A percentile compares a stretch with the other conserved stretches of the same genome.
Evolutionary conservation across 2,888 invertebrate genomes (phyloP).

Genomic region (Ametastegia equiseti): DNA sequence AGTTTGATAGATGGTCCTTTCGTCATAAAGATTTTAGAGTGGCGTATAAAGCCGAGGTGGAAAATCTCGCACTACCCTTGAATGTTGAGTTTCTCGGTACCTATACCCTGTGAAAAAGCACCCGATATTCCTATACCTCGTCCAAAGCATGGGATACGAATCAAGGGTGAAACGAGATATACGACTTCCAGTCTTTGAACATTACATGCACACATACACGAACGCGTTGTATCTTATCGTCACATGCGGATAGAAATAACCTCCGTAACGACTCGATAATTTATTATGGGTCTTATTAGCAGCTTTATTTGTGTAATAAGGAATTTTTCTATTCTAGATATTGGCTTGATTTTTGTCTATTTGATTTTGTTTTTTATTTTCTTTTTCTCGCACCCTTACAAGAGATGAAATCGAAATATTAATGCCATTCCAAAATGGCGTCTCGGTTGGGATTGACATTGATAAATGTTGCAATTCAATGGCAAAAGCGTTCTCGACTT

Average conservation of each 20-base stretch:
- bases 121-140: conserved; percentile 5
- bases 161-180: not conserved
- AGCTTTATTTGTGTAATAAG: not conserved
- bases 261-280: not conserved
- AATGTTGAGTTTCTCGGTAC: not conserved
- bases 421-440: conserved; percentile 39
- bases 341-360: too few species aligned
- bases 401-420: conserved; percentile 20
- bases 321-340: too few species aligned
- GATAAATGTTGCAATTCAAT: conserved; percentile 65
- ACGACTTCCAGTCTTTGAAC: too few species aligned
- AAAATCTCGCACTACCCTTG: not conserved
- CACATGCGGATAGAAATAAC: too few species aligned
- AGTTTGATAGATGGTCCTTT: conserved; percentile 52
- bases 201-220: too few species aligned
- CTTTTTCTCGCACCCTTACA: too few species aligned
- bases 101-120: too few species aligned
- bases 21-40: conserved; percentile 56
- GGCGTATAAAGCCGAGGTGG: conserved; percentile 6
- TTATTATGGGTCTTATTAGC: not conserved
- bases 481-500: conserved; percentile 51
- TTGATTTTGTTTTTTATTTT: too few species aligned
- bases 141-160: not conserved
- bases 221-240: too few species aligned
- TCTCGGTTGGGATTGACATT: conserved; percentile 58